These are phyloP conservation scores for Rhinella marina DNA, from an alignment of 2,797 vertebrate species.

Conservation along the genomic window DNA sequence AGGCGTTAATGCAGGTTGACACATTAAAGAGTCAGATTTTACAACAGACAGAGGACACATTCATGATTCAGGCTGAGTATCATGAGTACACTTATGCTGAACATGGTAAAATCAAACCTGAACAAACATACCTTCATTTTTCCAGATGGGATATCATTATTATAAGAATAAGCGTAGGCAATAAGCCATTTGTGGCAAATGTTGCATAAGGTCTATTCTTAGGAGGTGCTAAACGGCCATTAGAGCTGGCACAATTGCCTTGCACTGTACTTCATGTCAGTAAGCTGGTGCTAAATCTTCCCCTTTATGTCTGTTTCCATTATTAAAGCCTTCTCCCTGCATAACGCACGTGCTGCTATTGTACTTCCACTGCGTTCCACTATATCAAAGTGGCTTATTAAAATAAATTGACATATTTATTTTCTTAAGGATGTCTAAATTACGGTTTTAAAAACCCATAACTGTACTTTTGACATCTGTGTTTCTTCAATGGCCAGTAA, in stretches of 20 bases:
- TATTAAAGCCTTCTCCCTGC: neutral
- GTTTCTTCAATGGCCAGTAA: slow-evolving; percentile 13
- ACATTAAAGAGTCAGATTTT: slow-evolving; percentile 50
- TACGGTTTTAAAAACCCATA: neutral
- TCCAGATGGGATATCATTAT: slow-evolving; percentile 32
- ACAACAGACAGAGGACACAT: neutral
- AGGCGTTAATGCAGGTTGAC: slow-evolving; percentile 25
- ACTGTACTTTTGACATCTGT: neutral
- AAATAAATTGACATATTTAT: slow-evolving; percentile 21
- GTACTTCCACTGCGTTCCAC: neutral
- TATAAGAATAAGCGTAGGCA: slow-evolving; percentile 5
- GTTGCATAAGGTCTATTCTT: slow-evolving; percentile 16
- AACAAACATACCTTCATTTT: slow-evolving; percentile 27
- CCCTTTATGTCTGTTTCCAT: slow-evolving; percentile 19
- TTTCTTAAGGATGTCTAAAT: neutral
- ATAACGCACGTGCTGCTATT: neutral
- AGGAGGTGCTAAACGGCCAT: slow-evolving; percentile 4
- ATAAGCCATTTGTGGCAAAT: slow-evolving; percentile 25
- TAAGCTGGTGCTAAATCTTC: slow-evolving; percentile 17
- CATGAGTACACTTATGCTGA: slow-evolving; percentile 49
- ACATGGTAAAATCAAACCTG: slow-evolving; percentile 18
- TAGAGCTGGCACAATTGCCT: slow-evolving; percentile 15
- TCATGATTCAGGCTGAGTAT: slow-evolving; percentile 4
- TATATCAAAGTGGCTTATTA: slow-evolving; percentile 5
- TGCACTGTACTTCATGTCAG: neutral